Evolutionary conservation across 2,888 invertebrate species (phyloP).

Genomic region (Eucriotettix oculatus): DNA sequence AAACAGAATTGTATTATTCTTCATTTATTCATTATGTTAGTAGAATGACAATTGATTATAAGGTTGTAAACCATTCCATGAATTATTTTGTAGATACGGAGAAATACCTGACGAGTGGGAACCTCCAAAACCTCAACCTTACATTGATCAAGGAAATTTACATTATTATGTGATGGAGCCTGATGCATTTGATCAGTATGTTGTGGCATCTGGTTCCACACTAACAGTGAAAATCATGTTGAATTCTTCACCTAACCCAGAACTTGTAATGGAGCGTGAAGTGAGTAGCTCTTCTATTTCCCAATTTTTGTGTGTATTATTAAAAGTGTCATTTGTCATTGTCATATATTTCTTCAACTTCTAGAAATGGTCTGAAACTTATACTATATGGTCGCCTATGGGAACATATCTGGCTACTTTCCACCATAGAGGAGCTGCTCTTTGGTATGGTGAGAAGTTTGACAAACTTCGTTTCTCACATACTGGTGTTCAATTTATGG

Average conservation of each 20-base stretch:
- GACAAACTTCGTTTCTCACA: slow-evolving; percentile 87
- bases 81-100: slow-evolving; percentile 41
- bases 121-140: slow-evolving; percentile 74
- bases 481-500: slow-evolving; percentile 81
- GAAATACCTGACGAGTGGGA: slow-evolving; percentile 88
- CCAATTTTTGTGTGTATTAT: neutral
- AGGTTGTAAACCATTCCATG: no score
- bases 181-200: slow-evolving; percentile 92
- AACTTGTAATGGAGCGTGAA: slow-evolving; percentile 61
- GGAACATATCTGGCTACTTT: slow-evolving; percentile 95
- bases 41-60: no score
- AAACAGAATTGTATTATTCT: no score
- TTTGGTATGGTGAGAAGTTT: slow-evolving; percentile 92
- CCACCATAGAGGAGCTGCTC: slow-evolving; percentile 85
- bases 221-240: slow-evolving; percentile 73
- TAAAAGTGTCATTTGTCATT: neutral
- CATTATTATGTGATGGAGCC: slow-evolving; percentile 85
- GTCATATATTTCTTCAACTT: slow-evolving; percentile 13
- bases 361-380: slow-evolving; percentile 90
- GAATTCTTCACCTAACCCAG: slow-evolving; percentile 78
- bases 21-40: no score
- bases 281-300: slow-evolving; percentile 24
- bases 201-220: slow-evolving; percentile 71
- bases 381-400: slow-evolving; percentile 92
- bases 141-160: slow-evolving; percentile 81